Evolutionary conservation across 2,888 invertebrate species (phyloP).

Genomic region (Leptinotarsa haldemani): DNA sequence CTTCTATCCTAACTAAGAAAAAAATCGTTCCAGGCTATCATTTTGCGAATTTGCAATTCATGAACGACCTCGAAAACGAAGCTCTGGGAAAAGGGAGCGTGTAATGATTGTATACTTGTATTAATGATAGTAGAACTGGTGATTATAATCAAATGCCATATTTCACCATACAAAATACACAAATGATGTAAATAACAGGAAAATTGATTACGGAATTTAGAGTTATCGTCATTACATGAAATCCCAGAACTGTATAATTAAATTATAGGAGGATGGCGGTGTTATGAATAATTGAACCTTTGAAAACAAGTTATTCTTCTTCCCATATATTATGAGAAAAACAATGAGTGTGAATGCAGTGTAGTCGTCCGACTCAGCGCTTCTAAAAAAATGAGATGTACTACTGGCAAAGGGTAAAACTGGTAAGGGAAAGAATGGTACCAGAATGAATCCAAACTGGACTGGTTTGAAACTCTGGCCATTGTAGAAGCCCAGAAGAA

Average conservation of each 20-base stretch:
- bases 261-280: background rate
- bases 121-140: background rate
- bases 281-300: background rate
- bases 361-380: too few species aligned
- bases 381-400: too few species aligned
- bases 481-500: too few species aligned
- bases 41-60: background rate
- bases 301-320: background rate
- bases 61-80: background rate
- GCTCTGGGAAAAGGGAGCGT: background rate
- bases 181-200: background rate
- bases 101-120: background rate
- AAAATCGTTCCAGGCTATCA: too few species aligned
- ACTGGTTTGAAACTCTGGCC: too few species aligned
- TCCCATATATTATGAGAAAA: too few species aligned
- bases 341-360: too few species aligned
- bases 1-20: too few species aligned
- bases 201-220: background rate
- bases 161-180: background rate
- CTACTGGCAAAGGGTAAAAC: too few species aligned
- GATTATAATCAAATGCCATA: slow-evolving; percentile 4
- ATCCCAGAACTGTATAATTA: background rate
- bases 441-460: too few species aligned
- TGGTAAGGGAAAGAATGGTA: too few species aligned
- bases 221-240: background rate